phyloP scores from a whole-genome alignment of 2,888 invertebrate genomes.

The Tipula helvola region DNA sequence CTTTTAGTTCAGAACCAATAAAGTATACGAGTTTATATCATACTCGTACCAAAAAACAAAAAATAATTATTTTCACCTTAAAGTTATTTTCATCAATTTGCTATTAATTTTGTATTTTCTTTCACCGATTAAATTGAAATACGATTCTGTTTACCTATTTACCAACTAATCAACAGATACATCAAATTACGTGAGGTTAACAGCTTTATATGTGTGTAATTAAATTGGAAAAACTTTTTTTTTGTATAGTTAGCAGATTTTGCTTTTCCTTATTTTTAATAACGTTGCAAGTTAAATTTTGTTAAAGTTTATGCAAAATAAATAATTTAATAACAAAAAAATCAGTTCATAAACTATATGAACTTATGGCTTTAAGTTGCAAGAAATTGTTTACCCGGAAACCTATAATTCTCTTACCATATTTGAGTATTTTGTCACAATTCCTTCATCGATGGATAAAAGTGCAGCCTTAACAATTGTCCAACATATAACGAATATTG shows the following conservation, averaged over 20 bases:
- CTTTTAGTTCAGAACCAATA: neutral
- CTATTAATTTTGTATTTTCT: neutral
- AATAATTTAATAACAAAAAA: no score
- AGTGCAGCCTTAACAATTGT: constrained; percentile 25
- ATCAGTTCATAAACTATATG: no score
- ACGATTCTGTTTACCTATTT: neutral
- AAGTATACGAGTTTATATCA: neutral
- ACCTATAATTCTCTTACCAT: neutral
- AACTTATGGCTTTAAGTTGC: no score
- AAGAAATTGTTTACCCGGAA: no score
- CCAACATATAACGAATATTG: constrained; percentile 29
- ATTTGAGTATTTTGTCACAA: neutral
- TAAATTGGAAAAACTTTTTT: neutral
- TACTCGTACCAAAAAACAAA: no score
- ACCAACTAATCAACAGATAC: neutral
- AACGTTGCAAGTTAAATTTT: no score
- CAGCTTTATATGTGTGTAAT: neutral
- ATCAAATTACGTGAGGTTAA: neutral
- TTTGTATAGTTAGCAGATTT: no score
- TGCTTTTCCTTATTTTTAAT: no score
- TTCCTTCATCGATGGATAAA: neutral
- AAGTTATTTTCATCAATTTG: neutral
- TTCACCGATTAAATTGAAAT: neutral
- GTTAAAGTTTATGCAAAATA: no score
- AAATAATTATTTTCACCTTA: neutral